Evolutionary conservation across 2,113 vertebrate genomes (phyloP), one percentile per base, ranked within the genome.

Genomic region (Morone saxatilis): DNA sequence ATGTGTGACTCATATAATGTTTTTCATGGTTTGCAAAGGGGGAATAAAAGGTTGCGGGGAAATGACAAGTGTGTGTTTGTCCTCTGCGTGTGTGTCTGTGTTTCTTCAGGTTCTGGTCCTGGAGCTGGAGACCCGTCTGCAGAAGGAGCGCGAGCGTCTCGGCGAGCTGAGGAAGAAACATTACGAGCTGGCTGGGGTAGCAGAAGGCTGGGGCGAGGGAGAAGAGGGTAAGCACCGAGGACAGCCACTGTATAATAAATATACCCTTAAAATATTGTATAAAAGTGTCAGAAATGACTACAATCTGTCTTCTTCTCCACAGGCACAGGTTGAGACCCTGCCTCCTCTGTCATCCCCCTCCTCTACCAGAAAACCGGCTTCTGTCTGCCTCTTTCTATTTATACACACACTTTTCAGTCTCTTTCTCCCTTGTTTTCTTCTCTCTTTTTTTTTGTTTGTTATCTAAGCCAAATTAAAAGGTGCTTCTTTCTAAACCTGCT

Each of bases 111-210:
- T 99, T 25, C 93, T 96, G 76, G 98, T 99, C 67, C 90, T 99
- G 86, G 98, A 99, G 94, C 94, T 99, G 86, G 98, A 99, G 88
- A 98, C 95, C 0, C 96, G 97, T 38, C 93, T 99, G 75, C 98
- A 99, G 94, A 99, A 97, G 92, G 98, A 99, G 88, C 94, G 98
- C 10, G 97, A 98, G 83, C 97, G 96, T 72, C 95, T 99, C 43
- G 98, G 98, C 9, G 98, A 98, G 60, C 95, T 99, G 86, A 96
- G 98, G 82, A 99, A 98, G 93, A 99, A 99, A 88, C 98, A 99
- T 91, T 99, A 99, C 0, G 96, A 98, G 88, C 94, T 99, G 80
- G 98, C 98, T 0, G 97, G 98, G 0, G 97, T 97, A 11, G 97
- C 97, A 0, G 98, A 99, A 86, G 98, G 98, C 90, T 99, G 98